phyloP scores from a whole-genome alignment of 2,113 vertebrate species.

The Platycercus adscitus region DNA sequence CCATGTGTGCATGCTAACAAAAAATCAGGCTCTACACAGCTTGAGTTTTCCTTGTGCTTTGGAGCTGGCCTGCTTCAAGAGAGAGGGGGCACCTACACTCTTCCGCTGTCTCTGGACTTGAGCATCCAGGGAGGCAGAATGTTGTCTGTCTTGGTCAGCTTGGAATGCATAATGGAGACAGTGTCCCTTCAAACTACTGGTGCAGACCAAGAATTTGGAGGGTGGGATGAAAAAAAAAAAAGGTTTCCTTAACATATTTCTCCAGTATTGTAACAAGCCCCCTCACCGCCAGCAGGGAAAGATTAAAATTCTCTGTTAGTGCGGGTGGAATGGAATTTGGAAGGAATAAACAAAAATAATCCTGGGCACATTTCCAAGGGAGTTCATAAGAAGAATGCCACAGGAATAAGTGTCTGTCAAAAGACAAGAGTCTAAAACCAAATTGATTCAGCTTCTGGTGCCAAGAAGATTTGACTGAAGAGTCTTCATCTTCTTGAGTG shows the following conservation, averaged over 20 bases:
- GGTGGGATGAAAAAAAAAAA: background rate
- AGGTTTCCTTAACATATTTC: background rate
- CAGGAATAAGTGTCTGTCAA: conserved; percentile 46
- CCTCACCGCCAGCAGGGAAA: background rate
- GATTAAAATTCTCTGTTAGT: conserved; percentile 56
- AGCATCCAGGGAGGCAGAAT: background rate
- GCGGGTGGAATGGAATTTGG: conserved; percentile 8
- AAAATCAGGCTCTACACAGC: background rate
- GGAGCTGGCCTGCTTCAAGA: background rate
- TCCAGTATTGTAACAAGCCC: background rate
- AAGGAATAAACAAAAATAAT: conserved; percentile 68
- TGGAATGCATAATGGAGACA: background rate
- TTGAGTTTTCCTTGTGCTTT: background rate
- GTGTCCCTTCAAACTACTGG: background rate
- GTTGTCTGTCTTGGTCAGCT: background rate
- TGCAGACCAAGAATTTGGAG: background rate
- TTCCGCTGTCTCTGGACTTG: background rate
- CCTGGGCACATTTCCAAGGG: conserved; percentile 41
- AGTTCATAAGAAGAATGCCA: conserved; percentile 44
- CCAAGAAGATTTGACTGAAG: background rate
- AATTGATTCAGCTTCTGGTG: conserved; percentile 18
- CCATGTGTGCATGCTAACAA: fast-evolving
- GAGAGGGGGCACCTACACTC: background rate
- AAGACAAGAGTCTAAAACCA: conserved; percentile 26
- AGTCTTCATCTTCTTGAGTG: conserved; percentile 4